These are phyloP conservation scores for Rhagonycha fulva DNA, from an alignment of 2,888 invertebrate species.

Conservation along the genomic window DNA sequence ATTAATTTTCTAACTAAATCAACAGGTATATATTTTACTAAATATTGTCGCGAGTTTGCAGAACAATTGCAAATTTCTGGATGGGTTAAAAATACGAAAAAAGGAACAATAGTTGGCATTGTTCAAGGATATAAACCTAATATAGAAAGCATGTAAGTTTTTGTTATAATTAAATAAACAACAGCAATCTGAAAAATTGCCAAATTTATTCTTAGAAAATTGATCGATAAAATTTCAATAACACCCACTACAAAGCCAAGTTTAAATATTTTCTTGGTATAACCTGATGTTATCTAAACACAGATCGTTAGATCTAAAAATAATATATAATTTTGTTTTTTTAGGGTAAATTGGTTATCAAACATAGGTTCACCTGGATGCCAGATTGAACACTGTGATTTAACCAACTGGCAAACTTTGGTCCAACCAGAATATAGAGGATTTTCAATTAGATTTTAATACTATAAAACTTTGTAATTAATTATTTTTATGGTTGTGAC, in stretches of 20 bases:
- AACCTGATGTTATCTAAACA: background rate
- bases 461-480: background rate
- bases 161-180: background rate
- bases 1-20: constrained; percentile 10
- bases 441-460: constrained; percentile 80
- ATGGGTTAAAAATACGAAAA: constrained; percentile 91
- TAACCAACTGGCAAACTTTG: constrained; percentile 80
- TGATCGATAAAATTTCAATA: background rate
- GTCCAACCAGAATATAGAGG: constrained; percentile 69
- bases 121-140: constrained; percentile 80
- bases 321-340: constrained; percentile 14
- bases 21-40: constrained; percentile 84
- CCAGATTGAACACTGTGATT: constrained; percentile 80
- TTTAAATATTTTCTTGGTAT: background rate
- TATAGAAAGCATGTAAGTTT: constrained; percentile 73
- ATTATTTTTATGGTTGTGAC: background rate
- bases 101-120: constrained; percentile 87
- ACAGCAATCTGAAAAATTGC: background rate
- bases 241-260: background rate
- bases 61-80: constrained; percentile 76
- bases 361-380: constrained; percentile 83
- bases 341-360: constrained; percentile 82
- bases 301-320: background rate
- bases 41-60: constrained; percentile 83
- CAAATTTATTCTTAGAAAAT: background rate